Conservation (phyloP, 2,888 invertebrate genomes). For the Acheta domesticus region DNA sequence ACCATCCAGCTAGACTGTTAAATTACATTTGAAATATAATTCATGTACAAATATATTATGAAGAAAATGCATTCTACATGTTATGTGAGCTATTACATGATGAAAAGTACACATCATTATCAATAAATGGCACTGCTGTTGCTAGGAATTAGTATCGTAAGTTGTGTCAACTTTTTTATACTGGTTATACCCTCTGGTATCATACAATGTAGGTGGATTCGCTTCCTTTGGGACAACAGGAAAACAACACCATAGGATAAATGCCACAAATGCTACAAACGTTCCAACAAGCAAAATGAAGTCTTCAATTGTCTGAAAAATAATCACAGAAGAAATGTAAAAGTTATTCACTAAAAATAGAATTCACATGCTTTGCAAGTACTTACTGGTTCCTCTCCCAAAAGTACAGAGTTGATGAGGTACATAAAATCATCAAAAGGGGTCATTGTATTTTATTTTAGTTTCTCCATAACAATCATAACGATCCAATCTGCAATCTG, state of each 20-base stretch:
- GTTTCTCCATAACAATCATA: neutral
- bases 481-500: too few relatives aligned
- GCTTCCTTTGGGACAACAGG: slow-evolving; percentile 54
- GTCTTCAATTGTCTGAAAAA: slow-evolving; percentile 57
- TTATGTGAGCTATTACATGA: neutral
- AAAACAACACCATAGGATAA: slow-evolving; percentile 63
- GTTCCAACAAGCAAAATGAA: slow-evolving; percentile 60
- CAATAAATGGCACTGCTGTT: slow-evolving; percentile 24
- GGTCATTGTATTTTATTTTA: slow-evolving; percentile 48
- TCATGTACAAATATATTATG: neutral
- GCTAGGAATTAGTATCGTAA: slow-evolving; percentile 34
- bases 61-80: neutral
- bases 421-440: slow-evolving; percentile 60
- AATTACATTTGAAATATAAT: slow-evolving; percentile 3
- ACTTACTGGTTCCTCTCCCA: slow-evolving; percentile 61
- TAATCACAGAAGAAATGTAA: neutral
- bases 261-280: slow-evolving; percentile 60
- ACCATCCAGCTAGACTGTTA: neutral
- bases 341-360: neutral
- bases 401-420: slow-evolving; percentile 56
- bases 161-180: slow-evolving; percentile 33
- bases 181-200: slow-evolving; percentile 33
- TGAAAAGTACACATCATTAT: slow-evolving; percentile 25
- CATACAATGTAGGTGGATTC: slow-evolving; percentile 34
- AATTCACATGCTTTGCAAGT: neutral